Percentiles rank a stretch among this genome's conserved stretches.
phyloP scores from a whole-genome alignment of 1,140 invertebrate genomes.

The Leptonema lineaticorne region DNA sequence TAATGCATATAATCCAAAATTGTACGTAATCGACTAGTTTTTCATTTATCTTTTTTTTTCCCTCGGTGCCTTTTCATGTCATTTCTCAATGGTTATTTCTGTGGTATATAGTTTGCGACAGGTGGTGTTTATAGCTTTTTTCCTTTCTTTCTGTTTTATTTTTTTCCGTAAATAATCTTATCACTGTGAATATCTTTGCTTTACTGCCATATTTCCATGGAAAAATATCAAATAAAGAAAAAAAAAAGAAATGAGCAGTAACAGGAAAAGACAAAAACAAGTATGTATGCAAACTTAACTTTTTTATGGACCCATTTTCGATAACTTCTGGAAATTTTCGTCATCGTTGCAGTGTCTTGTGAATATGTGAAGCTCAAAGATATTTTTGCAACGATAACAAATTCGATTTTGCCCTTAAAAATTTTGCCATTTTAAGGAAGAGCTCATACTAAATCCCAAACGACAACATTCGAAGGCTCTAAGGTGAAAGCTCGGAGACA shows the following conservation, averaged over 20 bases:
- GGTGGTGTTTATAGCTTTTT: constrained; percentile 5
- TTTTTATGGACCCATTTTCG: background rate
- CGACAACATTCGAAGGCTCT: constrained; percentile 35
- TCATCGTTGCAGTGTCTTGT: background rate
- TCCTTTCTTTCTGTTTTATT: background rate
- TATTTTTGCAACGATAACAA: constrained; percentile 33
- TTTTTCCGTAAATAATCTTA: background rate
- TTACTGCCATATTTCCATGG: background rate
- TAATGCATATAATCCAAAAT: too few relatives aligned
- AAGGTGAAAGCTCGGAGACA: constrained; percentile 33
- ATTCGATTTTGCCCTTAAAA: constrained; percentile 41
- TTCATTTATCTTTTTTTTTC: constrained; percentile 1
- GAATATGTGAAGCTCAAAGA: constrained; percentile 3
- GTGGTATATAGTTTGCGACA: background rate
- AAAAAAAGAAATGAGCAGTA: too few relatives aligned
- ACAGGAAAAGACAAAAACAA: too few relatives aligned
- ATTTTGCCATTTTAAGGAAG: constrained; percentile 26
- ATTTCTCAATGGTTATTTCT: background rate
- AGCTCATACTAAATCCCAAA: constrained; percentile 40
- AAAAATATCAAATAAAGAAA: too few relatives aligned
- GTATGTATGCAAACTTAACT: too few relatives aligned
- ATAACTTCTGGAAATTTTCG: constrained; percentile 11
- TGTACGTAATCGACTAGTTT: too few relatives aligned
- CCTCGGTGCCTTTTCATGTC: background rate
- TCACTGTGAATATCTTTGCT: background rate